Percentiles rank a stretch among this genome's conserved stretches.
Evolutionary conservation across 2,888 invertebrate genomes (phyloP).

Genomic region (Spatulosminthurus flaviceps): DNA sequence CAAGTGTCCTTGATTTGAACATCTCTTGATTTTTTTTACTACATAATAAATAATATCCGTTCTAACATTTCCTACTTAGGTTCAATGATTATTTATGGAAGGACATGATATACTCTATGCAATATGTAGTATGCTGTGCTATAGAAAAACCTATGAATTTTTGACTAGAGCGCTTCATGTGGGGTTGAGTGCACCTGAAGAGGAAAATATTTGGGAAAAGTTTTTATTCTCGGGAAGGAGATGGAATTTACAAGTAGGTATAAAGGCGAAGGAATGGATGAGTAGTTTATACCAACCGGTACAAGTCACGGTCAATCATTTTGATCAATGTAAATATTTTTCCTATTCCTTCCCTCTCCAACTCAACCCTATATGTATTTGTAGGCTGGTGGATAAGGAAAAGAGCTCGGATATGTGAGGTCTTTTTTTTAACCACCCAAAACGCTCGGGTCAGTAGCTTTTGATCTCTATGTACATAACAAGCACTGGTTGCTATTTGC

Average conservation of each 20-base stretch:
- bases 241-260: too few relatives aligned
- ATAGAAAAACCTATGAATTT: not conserved
- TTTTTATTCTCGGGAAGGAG: too few relatives aligned
- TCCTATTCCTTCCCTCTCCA: not conserved
- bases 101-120: too few relatives aligned
- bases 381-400: too few relatives aligned
- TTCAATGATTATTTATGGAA: conserved; percentile 18
- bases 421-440: too few relatives aligned
- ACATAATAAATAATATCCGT: not conserved
- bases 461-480: not conserved
- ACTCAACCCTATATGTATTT: too few relatives aligned
- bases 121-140: too few relatives aligned
- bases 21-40: not conserved
- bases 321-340: conserved; percentile 26
- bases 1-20: conserved; percentile 1
- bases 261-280: too few relatives aligned
- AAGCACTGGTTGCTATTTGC: too few relatives aligned
- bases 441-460: not conserved
- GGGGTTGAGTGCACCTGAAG: not conserved
- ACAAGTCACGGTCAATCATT: conserved; percentile 24
- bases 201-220: not conserved
- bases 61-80: not conserved
- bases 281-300: not conserved
- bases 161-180: not conserved
- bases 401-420: too few relatives aligned